Evolutionary conservation across 2,888 invertebrate genomes (phyloP), one percentile per base, ranked within the genome.

Genomic region (Leucophora obtusa): DNA sequence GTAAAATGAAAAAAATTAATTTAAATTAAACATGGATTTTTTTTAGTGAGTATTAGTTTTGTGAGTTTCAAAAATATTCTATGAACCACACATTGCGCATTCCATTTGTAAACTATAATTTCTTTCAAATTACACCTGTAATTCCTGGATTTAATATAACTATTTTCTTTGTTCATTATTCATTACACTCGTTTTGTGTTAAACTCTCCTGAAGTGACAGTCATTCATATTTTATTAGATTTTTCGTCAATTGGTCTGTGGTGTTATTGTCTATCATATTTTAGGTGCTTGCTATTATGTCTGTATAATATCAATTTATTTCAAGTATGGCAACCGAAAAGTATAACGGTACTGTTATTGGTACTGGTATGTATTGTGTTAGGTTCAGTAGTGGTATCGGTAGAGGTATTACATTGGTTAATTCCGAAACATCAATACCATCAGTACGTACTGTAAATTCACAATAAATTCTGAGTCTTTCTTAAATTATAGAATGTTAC

Each of bases 181-280:
- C 47, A 56, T 50, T 33, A 11, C 56, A 50, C 11, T 35, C 51
- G 15, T 54, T 78, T 62, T 58, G 35, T 74, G 24, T 28, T 56
- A 69, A 68, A 76, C 17, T 76, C 24, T 72, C 53, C 24, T 56
- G 38, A 69, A 76, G 70, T 73, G 79, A 79, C 73, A 82, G 59
- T 73, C 79, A 74, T 82, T 82, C 62, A 76, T 73, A 73, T 70
- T 79, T 79, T 28, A 79, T 82, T 66, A 73, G 56, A 68, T 68
- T 70, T 54, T 50, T 53, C 1, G 10, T 50, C 7, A 6, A 1
- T 28, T 7, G 1, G 4, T 28, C 1, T 53, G 6, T 47, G 50
- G 15, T 43, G 1, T 11, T 47, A 65, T 21, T 50, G 69, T 69
- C 58, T 59, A 54, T 65, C n/a, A 18, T 51, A 10, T 54, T 47